Evolutionary conservation across 2,113 vertebrate species (phyloP).

Genomic region (Dasyprocta punctata): DNA sequence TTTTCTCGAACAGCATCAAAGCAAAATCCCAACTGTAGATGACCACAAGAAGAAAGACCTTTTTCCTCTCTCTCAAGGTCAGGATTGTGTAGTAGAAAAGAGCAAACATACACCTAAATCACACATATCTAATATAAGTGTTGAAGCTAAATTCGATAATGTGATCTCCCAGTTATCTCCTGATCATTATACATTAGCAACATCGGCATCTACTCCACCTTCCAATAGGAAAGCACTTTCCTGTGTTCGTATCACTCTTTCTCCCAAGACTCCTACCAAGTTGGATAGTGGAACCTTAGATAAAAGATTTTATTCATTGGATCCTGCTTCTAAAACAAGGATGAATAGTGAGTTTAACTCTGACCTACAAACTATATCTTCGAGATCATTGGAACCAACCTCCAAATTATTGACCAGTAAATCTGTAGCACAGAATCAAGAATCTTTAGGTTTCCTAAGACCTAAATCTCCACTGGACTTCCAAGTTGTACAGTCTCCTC

Average conservation of each 20-base stretch:
- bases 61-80: slow-evolving; percentile 12
- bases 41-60: slow-evolving; percentile 21
- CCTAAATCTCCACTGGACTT: slow-evolving; percentile 62
- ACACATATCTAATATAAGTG: background rate
- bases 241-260: slow-evolving; percentile 88
- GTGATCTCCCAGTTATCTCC: background rate
- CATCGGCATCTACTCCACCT: background rate
- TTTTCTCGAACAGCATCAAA: slow-evolving; percentile 66
- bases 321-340: slow-evolving; percentile 20
- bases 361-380: background rate
- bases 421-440: slow-evolving; percentile 40
- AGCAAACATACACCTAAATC: background rate
- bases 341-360: background rate
- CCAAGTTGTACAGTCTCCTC: background rate
- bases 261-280: slow-evolving; percentile 80
- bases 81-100: background rate
- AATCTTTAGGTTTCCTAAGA: slow-evolving; percentile 45
- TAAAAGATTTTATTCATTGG: slow-evolving; percentile 26
- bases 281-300: slow-evolving; percentile 50
- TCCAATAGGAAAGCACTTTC: slow-evolving; percentile 85
- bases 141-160: background rate
- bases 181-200: background rate
- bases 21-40: slow-evolving; percentile 61
- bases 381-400: slow-evolving; percentile 37
- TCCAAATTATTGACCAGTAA: slow-evolving; percentile 41